These are phyloP conservation scores for Baryphthengus martii DNA, from an alignment of 2,113 vertebrate species.

Conservation along the genomic window DNA sequence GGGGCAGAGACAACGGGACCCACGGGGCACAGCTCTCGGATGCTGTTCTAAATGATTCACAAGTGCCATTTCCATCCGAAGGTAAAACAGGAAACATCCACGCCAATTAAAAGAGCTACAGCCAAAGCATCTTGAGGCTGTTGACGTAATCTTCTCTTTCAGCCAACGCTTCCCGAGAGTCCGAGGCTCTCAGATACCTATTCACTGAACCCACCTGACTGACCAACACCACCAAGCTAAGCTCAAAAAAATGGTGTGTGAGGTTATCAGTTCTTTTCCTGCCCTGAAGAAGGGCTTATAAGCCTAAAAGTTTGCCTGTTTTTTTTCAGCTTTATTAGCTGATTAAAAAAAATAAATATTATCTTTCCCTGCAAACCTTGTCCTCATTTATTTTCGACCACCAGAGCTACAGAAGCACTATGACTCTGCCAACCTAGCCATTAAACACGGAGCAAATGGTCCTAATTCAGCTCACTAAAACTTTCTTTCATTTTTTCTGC, in stretches of 20 bases:
- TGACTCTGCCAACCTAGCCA: background rate
- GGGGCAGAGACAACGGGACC: background rate
- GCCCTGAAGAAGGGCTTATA: background rate
- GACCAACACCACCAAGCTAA: background rate
- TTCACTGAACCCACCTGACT: background rate
- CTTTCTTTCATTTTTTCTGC: background rate
- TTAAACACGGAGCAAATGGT: fast-evolving
- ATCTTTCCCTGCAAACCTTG: background rate
- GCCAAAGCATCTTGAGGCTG: fast-evolving
- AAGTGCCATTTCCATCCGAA: fast-evolving
- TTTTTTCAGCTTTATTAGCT: background rate
- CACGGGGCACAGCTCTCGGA: fast-evolving
- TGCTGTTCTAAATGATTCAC: fast-evolving
- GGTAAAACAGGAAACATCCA: fast-evolving
- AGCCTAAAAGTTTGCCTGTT: background rate
- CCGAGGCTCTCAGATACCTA: fast-evolving
- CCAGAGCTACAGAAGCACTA: background rate
- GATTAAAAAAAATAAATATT: background rate
- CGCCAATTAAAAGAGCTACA: fast-evolving
- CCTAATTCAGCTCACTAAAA: background rate
- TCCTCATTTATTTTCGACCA: background rate
- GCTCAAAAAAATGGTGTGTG: background rate
- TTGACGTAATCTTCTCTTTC: fast-evolving
- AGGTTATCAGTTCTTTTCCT: background rate
- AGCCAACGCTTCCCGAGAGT: background rate